Evolutionary conservation across 2,113 vertebrate species (phyloP), one percentile per base, ranked within the genome.

Genomic region (Odobenus rosmarus): DNA sequence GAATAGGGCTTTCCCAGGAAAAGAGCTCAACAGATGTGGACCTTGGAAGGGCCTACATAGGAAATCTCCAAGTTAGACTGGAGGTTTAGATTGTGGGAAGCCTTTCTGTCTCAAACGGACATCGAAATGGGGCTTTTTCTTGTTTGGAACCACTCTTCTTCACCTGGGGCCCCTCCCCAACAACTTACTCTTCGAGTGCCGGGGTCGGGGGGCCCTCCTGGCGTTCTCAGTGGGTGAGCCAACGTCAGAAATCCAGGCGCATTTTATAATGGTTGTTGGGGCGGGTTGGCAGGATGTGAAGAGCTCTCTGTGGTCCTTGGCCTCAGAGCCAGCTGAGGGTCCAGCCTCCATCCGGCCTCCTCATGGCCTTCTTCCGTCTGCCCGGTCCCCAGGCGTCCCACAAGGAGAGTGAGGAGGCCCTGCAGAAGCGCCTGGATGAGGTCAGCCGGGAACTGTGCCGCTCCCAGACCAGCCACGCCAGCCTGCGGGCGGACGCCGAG

Each of bases 371-470:
- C 19, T 49, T 53, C 14, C 61, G 18, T 92, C 10, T 51, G 21
- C 16, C 15, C 2, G 4, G 9, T 87, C 72, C 76, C 53, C 98
- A 99, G 99, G 97, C 97, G 36, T 99, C 98, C 95, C 98, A 99
- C 39, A 98, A 98, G 69, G 99, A 99, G 62, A 99, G 97, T 1
- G 99, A 99, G 98, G 98, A 98, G 28, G 98, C 98, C 0, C 96
- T 99, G 83, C 99, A 99, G 98, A 99, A 99, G 98, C 99, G 98
- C 85, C 95, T 99, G 97, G 99, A 99, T 0, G 99, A 99, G 98
- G 99, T 99, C 36, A 98, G 98, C 7, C 99, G 99, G 0, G 99
- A 99, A 96, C 99, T 99, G 33, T 98, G 99, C 94, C 99, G 98
- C 53, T 95, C 99, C 3, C 99, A 99, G 97, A 99, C 93, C 97